Conservation (phyloP, 2,113 vertebrate genomes). For the Pongo pygmaeus region DNA sequence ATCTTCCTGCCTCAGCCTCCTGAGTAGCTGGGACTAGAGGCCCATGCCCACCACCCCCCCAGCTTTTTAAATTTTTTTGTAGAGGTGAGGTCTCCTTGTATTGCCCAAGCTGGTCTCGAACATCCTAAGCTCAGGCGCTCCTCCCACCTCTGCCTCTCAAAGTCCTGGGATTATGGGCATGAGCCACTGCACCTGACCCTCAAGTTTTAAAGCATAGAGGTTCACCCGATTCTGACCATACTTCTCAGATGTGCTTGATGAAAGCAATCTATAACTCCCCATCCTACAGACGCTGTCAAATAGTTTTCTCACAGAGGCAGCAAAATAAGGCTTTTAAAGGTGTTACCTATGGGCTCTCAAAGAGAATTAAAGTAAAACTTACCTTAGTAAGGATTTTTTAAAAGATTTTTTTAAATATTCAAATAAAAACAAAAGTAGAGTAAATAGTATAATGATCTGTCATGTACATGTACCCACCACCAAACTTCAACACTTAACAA, state of each 20-base stretch:
- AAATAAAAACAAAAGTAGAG: conserved; percentile 16
- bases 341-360: not conserved
- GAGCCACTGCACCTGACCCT: not conserved
- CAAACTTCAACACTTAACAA: not conserved
- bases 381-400: not conserved
- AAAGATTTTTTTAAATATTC: not conserved
- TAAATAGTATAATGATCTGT: not conserved
- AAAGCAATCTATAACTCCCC: not conserved
- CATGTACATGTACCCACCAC: not conserved
- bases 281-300: not conserved
- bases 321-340: not conserved
- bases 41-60: no score
- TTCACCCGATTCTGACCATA: not conserved
- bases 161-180: no score
- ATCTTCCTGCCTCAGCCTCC: no score
- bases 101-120: no score
- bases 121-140: no score
- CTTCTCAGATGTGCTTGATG: not conserved
- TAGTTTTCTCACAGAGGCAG: not conserved
- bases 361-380: not conserved
- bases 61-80: no score
- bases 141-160: no score
- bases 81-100: no score
- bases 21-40: no score
- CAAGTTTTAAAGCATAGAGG: not conserved